A percentile compares a stretch with the other conserved stretches of the same genome.
phyloP scores from a whole-genome alignment of 1,140 invertebrate genomes.

The Bombus impatiens region DNA sequence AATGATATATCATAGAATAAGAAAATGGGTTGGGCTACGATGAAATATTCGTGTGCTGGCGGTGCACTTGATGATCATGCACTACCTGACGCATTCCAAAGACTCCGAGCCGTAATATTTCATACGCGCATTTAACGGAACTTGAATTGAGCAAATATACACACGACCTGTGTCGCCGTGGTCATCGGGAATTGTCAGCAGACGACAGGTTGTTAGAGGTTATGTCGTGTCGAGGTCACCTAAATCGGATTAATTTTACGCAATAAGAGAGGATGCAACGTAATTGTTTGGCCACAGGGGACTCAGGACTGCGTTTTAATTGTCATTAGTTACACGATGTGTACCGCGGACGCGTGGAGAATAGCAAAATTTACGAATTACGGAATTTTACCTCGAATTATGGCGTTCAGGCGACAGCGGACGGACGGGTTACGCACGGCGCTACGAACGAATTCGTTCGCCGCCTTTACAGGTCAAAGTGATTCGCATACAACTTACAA shows the following conservation, averaged over 20 bases:
- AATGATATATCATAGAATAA: background rate
- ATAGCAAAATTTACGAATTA: conserved; percentile 69
- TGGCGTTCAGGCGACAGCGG: conserved; percentile 67
- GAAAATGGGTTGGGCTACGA: conserved; percentile 48
- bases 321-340: conserved; percentile 65
- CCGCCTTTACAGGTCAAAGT: conserved; percentile 59
- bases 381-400: conserved; percentile 73
- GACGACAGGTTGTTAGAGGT: conserved; percentile 44
- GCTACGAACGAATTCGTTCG: conserved; percentile 71
- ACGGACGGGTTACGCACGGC: conserved; percentile 67
- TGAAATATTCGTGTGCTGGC: background rate
- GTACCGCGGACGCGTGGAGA: conserved; percentile 72
- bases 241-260: conserved; percentile 82
- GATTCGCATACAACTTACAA: conserved; percentile 65
- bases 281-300: conserved; percentile 64
- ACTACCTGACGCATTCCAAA: conserved; percentile 38
- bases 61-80: conserved; percentile 29
- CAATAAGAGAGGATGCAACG: conserved; percentile 74
- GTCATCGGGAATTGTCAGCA: conserved; percentile 23
- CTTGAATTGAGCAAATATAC: background rate
- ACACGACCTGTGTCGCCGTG: conserved; percentile 8
- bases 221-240: conserved; percentile 78
- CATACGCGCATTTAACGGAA: conserved; percentile 7
- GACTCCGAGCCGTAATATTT: conserved; percentile 21
- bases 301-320: conserved; percentile 44